A percentile compares a stretch with the other conserved stretches of the same genome.
Evolutionary conservation across 2,888 invertebrate species (phyloP).

Genomic region (Coleophora flavipennella): DNA sequence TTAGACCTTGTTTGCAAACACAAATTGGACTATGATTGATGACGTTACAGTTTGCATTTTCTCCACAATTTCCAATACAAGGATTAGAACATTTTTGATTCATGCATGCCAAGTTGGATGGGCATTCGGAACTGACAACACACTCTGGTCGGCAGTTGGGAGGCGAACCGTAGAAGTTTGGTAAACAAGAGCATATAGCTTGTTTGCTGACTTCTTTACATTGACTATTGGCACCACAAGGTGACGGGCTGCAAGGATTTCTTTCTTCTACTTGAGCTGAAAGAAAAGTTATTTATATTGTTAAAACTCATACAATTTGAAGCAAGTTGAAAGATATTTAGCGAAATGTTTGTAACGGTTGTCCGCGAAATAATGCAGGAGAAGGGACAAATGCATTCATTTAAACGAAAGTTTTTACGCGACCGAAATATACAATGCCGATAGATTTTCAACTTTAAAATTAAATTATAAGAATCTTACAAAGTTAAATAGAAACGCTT

Average conservation of each 20-base stretch:
- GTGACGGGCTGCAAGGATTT: constrained; percentile 66
- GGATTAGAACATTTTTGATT: constrained; percentile 81
- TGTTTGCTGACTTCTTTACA: constrained; percentile 81
- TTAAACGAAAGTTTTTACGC: no score
- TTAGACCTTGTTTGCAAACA: constrained; percentile 78
- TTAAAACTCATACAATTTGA: neutral
- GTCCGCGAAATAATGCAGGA: no score
- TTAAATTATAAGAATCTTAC: no score
- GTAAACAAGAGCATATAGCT: constrained; percentile 80
- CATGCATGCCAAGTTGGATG: constrained; percentile 76
- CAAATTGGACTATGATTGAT: constrained; percentile 83
- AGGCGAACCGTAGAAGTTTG: constrained; percentile 77
- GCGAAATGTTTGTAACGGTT: no score
- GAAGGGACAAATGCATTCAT: no score
- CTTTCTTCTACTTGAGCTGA: constrained; percentile 39
- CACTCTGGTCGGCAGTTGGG: constrained; percentile 83
- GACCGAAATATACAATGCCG: no score
- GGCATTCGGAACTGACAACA: constrained; percentile 78
- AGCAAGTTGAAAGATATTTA: no score
- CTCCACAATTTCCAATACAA: constrained; percentile 75
- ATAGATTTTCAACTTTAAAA: no score
- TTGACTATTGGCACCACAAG: constrained; percentile 84
- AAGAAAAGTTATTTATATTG: constrained; percentile 11
- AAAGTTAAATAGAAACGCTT: no score
- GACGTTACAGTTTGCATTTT: constrained; percentile 74